Percentiles rank a stretch among this genome's conserved stretches.
Evolutionary conservation across 2,113 vertebrate genomes (phyloP).

Genomic region (Pontoporia blainvillei): DNA sequence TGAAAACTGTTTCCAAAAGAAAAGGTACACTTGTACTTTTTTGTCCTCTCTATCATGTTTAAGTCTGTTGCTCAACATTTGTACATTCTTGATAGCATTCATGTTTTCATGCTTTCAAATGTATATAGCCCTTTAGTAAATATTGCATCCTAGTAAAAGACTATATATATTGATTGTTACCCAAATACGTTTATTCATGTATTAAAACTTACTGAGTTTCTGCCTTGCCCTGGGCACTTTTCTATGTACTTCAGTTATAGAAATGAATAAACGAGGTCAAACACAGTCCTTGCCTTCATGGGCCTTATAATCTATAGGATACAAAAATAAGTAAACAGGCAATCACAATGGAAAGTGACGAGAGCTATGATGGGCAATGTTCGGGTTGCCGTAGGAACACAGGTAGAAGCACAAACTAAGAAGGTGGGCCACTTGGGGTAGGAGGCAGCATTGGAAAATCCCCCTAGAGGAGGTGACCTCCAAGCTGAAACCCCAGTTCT

Average conservation of each 20-base stretch:
- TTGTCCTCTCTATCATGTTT: background rate
- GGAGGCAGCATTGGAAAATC: background rate
- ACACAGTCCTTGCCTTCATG: background rate
- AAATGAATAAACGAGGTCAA: background rate
- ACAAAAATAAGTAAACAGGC: background rate
- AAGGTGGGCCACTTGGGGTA: background rate
- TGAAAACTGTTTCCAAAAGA: background rate
- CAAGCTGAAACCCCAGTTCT: background rate
- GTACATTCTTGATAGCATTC: background rate
- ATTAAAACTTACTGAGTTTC: background rate
- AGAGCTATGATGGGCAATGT: background rate
- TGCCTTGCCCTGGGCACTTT: background rate
- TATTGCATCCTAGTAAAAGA: background rate
- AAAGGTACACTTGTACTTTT: background rate
- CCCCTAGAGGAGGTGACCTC: background rate
- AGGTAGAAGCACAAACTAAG: background rate
- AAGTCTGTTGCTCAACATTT: background rate
- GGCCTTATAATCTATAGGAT: background rate
- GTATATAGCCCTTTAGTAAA: background rate
- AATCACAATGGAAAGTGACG: background rate
- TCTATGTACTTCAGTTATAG: background rate
- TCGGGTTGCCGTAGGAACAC: background rate
- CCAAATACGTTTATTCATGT: background rate
- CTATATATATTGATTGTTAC: background rate
- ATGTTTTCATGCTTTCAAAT: background rate